A percentile compares a stretch with the other conserved stretches of the same genome.
Evolutionary conservation across 2,113 vertebrate species (phyloP).

Genomic region (Cyrtonyx montezumae): DNA sequence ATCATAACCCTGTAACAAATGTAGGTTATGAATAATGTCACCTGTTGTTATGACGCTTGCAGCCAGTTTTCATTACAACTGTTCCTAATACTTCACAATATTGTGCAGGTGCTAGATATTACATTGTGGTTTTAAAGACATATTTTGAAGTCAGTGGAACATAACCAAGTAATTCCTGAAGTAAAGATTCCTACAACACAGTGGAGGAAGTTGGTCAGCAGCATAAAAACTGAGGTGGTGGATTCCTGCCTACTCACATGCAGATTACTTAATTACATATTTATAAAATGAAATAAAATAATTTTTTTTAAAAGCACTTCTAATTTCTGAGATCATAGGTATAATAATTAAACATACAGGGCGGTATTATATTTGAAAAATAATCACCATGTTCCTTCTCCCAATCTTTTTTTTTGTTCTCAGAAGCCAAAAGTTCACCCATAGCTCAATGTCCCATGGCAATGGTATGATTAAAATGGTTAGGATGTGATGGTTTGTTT

Average conservation of each 20-base stretch:
- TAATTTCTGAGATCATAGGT: not conserved
- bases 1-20: slow-evolving; percentile 73
- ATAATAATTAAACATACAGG: not conserved
- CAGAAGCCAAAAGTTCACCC: not conserved
- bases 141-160: slow-evolving; percentile 62
- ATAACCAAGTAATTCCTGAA: slow-evolving; percentile 39
- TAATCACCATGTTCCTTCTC: not conserved
- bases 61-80: slow-evolving; percentile 78
- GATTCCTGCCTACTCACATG: not conserved
- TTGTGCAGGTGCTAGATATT: slow-evolving; percentile 76
- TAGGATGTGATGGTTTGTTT: not conserved
- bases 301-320: not conserved
- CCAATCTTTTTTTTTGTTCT: not conserved
- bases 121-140: slow-evolving; percentile 60
- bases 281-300: not conserved
- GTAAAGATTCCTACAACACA: slow-evolving; percentile 26
- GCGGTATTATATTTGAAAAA: not conserved
- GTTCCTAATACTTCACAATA: slow-evolving; percentile 69
- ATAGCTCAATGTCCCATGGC: not conserved
- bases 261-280: not conserved
- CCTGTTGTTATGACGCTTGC: slow-evolving; percentile 76
- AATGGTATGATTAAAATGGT: not conserved
- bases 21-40: slow-evolving; percentile 77
- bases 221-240: not conserved
- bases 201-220: not conserved